phyloP scores from a whole-genome alignment of 2,888 invertebrate genomes.

The Epirrita christyi region DNA sequence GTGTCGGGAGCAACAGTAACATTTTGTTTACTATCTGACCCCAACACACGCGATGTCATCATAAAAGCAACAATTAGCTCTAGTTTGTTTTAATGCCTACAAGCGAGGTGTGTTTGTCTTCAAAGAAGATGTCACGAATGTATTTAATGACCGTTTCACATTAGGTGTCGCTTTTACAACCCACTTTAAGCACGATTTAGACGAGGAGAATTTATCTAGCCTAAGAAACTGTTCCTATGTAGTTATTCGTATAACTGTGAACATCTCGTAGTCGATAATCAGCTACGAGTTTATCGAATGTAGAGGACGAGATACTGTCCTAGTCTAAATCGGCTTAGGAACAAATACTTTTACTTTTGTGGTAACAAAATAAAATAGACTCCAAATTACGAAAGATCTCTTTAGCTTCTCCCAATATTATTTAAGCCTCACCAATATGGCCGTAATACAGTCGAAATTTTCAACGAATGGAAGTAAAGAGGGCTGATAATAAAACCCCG shows the following conservation, averaged over 20 bases:
- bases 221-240: too few species aligned
- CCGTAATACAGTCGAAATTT: conserved; percentile 71
- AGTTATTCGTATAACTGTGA: too few species aligned
- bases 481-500: conserved; percentile 78
- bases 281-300: too few species aligned
- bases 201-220: too few species aligned
- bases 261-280: too few species aligned
- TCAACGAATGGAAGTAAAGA: conserved; percentile 71
- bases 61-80: conserved; percentile 78
- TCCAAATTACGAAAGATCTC: conserved; percentile 48
- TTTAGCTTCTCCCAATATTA: conserved; percentile 64
- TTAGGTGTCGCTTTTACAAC: conserved; percentile 35
- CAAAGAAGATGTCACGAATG: conserved; percentile 68
- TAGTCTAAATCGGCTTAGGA: too few species aligned
- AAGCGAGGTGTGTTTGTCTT: conserved; percentile 68
- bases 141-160: conserved; percentile 56
- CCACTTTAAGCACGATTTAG: conserved; percentile 34
- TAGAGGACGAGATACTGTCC: too few species aligned
- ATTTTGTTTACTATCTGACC: conserved; percentile 70
- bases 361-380: conserved; percentile 28
- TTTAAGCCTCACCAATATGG: conserved; percentile 75
- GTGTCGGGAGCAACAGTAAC: conserved; percentile 52
- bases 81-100: conserved; percentile 69
- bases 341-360: conserved; percentile 4
- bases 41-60: conserved; percentile 74